A percentile compares a stretch with the other conserved stretches of the same genome.
These are phyloP conservation scores for Sander lucioperca DNA, from an alignment of 2,113 vertebrate species.

Conservation along the genomic window DNA sequence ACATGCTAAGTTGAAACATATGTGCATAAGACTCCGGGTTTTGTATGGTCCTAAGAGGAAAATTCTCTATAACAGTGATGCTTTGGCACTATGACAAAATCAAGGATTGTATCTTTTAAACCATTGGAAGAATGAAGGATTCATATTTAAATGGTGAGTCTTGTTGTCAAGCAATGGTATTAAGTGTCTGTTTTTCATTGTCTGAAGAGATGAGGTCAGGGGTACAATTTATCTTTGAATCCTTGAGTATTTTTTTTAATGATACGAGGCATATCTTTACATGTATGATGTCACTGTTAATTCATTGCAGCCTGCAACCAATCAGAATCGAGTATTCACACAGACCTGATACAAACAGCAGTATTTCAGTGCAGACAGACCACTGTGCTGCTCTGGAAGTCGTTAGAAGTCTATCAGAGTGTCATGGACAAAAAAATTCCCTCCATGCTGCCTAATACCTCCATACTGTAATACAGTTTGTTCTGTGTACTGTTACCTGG, in stretches of 20 bases:
- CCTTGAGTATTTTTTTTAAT: background rate
- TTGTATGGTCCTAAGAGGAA: background rate
- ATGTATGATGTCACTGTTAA: background rate
- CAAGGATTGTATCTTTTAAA: background rate
- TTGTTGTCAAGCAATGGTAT: background rate
- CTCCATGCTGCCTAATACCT: background rate
- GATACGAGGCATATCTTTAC: background rate
- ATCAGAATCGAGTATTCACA: too few relatives aligned
- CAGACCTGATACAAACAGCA: too few relatives aligned
- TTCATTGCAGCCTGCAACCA: background rate
- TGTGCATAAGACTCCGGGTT: background rate
- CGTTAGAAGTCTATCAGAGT: background rate
- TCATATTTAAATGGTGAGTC: background rate
- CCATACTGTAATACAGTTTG: background rate
- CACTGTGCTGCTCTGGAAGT: too few relatives aligned
- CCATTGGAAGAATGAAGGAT: background rate
- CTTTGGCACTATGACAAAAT: background rate
- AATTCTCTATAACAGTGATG: background rate
- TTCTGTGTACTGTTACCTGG: background rate
- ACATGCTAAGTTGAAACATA: too few relatives aligned
- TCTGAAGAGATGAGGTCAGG: background rate
- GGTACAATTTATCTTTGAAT: background rate
- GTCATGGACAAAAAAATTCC: background rate
- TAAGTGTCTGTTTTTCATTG: background rate
- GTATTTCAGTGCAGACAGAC: too few relatives aligned